Evolutionary conservation across 2,888 invertebrate genomes (phyloP).

Genomic region (Hypena proboscidalis): DNA sequence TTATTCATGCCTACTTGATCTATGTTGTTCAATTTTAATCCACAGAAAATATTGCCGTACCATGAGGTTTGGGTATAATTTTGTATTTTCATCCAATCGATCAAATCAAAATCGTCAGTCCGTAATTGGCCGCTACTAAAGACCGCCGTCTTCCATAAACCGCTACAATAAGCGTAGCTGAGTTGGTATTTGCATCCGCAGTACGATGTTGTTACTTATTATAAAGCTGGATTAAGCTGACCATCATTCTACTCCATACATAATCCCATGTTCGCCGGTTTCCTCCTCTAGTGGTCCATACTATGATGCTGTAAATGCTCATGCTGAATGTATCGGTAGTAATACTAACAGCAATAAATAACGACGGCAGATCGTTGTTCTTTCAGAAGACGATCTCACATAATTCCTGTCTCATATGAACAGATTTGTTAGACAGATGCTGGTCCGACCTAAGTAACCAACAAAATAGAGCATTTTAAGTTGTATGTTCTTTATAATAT

Average conservation of each 20-base stretch:
- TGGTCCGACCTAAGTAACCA: no score
- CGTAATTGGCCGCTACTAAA: neutral
- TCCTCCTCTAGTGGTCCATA: constrained; percentile 1
- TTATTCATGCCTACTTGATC: constrained; percentile 31
- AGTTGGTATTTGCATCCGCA: neutral
- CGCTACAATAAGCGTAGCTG: neutral
- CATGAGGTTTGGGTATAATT: neutral
- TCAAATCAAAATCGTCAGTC: neutral
- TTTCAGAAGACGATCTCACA: no score
- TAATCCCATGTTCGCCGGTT: neutral
- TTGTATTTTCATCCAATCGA: neutral
- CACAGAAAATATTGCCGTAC: no score
- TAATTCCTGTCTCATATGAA: no score
- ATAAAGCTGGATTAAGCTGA: constrained; percentile 19
- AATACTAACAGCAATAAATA: no score
- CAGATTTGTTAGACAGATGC: no score
- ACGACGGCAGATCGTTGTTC: no score
- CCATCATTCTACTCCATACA: constrained; percentile 24
- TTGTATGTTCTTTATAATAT: no score
- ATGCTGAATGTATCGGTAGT: no score
- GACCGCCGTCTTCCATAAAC: neutral
- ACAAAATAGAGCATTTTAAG: no score
- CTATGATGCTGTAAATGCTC: no score
- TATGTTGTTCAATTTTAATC: neutral
- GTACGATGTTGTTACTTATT: neutral